phyloP scores from a whole-genome alignment of 2,797 vertebrate genomes.

The Odontamblyopus lacepedii region DNA sequence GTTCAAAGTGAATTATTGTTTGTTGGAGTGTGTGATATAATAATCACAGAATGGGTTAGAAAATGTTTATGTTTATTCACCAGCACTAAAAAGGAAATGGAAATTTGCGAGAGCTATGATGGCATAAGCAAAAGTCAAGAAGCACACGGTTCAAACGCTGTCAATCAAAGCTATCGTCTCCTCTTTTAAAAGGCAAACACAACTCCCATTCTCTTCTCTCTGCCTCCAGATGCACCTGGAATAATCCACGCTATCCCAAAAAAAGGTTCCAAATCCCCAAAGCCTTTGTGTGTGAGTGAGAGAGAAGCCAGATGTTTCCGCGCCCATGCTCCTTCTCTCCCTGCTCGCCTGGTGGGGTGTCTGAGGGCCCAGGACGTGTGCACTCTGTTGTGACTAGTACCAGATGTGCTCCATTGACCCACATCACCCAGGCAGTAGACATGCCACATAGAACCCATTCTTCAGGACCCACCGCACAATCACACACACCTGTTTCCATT shows the following conservation, averaged over 20 bases:
- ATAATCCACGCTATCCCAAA: constrained; percentile 68
- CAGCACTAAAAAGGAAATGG: constrained; percentile 41
- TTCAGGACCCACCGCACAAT: constrained; percentile 85
- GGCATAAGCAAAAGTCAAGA: constrained; percentile 72
- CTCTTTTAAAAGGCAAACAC: constrained; percentile 21
- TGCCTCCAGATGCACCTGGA: constrained; percentile 80
- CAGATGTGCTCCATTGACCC: constrained; percentile 89
- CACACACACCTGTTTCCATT: constrained; percentile 88
- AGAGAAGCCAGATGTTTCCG: constrained; percentile 83
- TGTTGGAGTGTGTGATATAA: neutral
- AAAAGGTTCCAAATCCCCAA: constrained; percentile 66
- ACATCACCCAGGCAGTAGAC: constrained; percentile 86
- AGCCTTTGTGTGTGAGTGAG: constrained; percentile 50
- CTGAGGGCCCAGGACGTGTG: constrained; percentile 82
- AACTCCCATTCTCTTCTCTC: constrained; percentile 41
- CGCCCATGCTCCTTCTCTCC: constrained; percentile 59
- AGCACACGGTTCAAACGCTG: constrained; percentile 69
- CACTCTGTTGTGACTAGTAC: constrained; percentile 87
- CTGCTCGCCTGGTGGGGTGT: constrained; percentile 76
- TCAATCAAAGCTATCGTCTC: constrained; percentile 71
- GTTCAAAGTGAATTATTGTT: neutral
- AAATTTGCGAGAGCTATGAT: constrained; percentile 47
- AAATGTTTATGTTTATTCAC: neutral
- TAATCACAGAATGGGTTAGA: neutral
- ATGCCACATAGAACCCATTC: constrained; percentile 82